Conservation (phyloP, 2,888 invertebrate species). For the Actias luna region DNA sequence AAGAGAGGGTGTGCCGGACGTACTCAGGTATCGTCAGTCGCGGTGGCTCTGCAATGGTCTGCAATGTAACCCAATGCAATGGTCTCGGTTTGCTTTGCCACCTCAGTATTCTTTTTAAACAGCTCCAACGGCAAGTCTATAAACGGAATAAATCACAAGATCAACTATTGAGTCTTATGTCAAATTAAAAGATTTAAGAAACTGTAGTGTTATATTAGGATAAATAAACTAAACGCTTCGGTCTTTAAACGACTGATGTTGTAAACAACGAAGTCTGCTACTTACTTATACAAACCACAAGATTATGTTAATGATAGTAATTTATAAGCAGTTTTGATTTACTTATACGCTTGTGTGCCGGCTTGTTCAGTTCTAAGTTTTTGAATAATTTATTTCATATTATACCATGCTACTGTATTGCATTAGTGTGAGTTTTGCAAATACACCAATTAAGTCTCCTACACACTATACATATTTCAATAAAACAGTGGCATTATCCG, state of each 20-base stretch:
- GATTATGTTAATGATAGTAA: conserved; percentile 75
- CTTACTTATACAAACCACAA: conserved; percentile 75
- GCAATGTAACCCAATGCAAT: too few relatives aligned
- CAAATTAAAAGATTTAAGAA: neutral
- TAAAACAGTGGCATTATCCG: conserved; percentile 53
- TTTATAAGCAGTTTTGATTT: conserved; percentile 76
- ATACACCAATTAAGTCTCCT: conserved; percentile 44
- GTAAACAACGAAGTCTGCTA: conserved; percentile 65
- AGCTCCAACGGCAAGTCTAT: neutral
- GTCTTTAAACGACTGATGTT: conserved; percentile 45
- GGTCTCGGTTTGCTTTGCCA: too few relatives aligned
- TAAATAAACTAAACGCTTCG: conserved; percentile 6
- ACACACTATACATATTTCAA: conserved; percentile 42
- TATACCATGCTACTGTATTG: conserved; percentile 66
- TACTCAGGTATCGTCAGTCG: too few relatives aligned
- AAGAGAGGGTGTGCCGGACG: too few relatives aligned
- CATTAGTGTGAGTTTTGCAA: conserved; percentile 68
- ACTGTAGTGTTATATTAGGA: neutral
- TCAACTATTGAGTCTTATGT: neutral
- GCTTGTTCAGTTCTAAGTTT: conserved; percentile 58
- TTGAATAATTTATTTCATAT: conserved; percentile 39
- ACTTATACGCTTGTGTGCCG: conserved; percentile 57
- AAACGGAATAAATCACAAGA: neutral
- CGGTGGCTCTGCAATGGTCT: too few relatives aligned
- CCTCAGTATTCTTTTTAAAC: too few relatives aligned